Base-by-base conservation (phyloP, 2,113 vertebrate genomes). In the Nerophis ophidion region DNA sequence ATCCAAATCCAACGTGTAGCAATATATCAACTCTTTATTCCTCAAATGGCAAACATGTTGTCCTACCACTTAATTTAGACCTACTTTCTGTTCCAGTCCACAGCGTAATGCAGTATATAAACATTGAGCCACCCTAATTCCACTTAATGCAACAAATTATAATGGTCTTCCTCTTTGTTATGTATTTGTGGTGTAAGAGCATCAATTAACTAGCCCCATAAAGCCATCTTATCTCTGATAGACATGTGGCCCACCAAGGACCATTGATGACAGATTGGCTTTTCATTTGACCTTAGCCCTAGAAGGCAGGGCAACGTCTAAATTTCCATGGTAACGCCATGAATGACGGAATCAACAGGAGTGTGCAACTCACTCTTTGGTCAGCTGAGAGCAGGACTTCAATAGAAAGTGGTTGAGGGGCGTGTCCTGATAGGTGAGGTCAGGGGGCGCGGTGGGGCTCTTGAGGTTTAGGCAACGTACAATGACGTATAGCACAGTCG, bases 391-490 rank as follows among this genome's bases (percentile, higher is more conserved):
- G 76, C 95, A 99, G 71, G 95, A 97, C 80, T 98, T 99, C 59
- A 98, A 88, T 0, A 99, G 89, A 68, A 98, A 98, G 46, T 86
- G 92, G 8, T 91, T 92, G 65, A 99, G 89, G 14, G 93, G 82
- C 0, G 95, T 93, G 79, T 98, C 95, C 85, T 96, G 97, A 88
- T 90, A 97, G 45, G 91, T 85, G 76, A 99, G 91, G 11, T 97
- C 93, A 0, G 97, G 96, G 0, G 96, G 82, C 0, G 92, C 95
- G 0, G 97, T 98, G 4, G 97, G 94, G 72, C 94, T 98, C 89
- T 99, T 98, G 13, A 99, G 89, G 77, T 99, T 99, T 79, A 99
- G 73, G 78, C 93, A 98, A 48, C 97, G 94, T 33, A 98, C 97
- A 0, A 98, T 91, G 70, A 99, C 79, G 17, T 99, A 98, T 0